Percentiles rank a stretch among this genome's conserved stretches.
Conservation (phyloP, 2,888 invertebrate species). For the Xestia rhomboidea region DNA sequence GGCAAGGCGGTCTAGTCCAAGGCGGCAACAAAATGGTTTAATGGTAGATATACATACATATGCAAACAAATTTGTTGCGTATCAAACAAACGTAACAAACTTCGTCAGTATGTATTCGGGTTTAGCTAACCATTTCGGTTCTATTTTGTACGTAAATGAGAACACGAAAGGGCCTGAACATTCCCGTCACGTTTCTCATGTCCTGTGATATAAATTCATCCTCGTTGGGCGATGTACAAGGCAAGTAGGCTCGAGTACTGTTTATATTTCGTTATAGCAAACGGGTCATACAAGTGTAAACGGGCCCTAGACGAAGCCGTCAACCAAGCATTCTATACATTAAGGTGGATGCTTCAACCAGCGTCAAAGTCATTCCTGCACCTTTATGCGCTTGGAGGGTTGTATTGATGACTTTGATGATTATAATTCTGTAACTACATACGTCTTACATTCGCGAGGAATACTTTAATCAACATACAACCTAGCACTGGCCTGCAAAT, state of each 20-base stretch:
- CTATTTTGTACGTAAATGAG: slow-evolving; percentile 39
- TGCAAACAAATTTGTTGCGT: neutral
- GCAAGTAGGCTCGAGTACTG: slow-evolving; percentile 22
- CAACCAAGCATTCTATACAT: neutral
- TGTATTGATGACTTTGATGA: no score
- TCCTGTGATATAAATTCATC: slow-evolving; percentile 65
- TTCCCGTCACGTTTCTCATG: slow-evolving; percentile 62
- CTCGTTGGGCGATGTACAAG: slow-evolving; percentile 23
- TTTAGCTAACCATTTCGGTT: slow-evolving; percentile 7
- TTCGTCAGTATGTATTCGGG: neutral
- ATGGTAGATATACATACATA: neutral
- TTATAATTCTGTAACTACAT: no score
- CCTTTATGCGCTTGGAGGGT: no score
- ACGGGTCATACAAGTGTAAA: slow-evolving; percentile 1
- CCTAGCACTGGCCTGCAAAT: no score
- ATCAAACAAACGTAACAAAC: neutral
- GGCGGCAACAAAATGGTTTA: no score
- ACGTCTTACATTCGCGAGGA: no score
- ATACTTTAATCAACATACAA: no score
- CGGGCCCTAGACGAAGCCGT: neutral
- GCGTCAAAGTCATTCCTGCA: no score
- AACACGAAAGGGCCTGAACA: slow-evolving; percentile 35
- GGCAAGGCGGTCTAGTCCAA: no score
- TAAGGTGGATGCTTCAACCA: no score
- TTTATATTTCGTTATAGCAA: slow-evolving; percentile 9